Evolutionary conservation across 2,888 invertebrate genomes (phyloP).

Genomic region (Cryptus armator): DNA sequence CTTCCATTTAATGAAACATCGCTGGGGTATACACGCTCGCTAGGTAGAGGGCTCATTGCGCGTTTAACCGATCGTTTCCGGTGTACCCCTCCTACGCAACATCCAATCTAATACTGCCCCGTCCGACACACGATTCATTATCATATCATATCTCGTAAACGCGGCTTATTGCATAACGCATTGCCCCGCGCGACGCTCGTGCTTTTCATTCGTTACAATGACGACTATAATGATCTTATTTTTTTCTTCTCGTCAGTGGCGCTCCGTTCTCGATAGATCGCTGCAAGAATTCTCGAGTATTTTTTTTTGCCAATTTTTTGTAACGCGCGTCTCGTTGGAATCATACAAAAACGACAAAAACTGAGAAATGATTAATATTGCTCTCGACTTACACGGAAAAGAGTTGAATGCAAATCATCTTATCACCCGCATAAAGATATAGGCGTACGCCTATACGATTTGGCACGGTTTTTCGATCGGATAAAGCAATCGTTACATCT

Average conservation of each 20-base stretch:
- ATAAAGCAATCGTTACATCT: too few species aligned
- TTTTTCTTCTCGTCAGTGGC: not conserved
- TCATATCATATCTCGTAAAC: constrained; percentile 48
- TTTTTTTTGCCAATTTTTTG: too few species aligned
- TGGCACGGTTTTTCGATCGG: too few species aligned
- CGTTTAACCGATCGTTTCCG: constrained; percentile 69
- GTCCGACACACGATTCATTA: constrained; percentile 38
- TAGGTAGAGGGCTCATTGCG: constrained; percentile 44
- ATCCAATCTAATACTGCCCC: constrained; percentile 56
- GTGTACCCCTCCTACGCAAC: constrained; percentile 61
- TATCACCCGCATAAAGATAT: not conserved
- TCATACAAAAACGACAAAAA: too few species aligned
- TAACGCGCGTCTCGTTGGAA: not conserved
- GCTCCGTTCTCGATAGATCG: too few species aligned
- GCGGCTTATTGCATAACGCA: constrained; percentile 61
- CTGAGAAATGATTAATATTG: not conserved
- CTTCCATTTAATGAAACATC: constrained; percentile 51
- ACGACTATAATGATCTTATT: not conserved
- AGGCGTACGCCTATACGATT: constrained; percentile 12
- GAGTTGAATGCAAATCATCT: constrained; percentile 1
- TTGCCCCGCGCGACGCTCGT: constrained; percentile 57
- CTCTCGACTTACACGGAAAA: constrained; percentile 4
- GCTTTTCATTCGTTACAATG: not conserved
- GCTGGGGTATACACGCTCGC: constrained; percentile 5
- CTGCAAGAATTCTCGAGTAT: too few species aligned